A percentile compares a stretch with the other conserved stretches of the same genome.
Evolutionary conservation across 2,113 vertebrate genomes (phyloP).

Genomic region (Channa maculata): DNA sequence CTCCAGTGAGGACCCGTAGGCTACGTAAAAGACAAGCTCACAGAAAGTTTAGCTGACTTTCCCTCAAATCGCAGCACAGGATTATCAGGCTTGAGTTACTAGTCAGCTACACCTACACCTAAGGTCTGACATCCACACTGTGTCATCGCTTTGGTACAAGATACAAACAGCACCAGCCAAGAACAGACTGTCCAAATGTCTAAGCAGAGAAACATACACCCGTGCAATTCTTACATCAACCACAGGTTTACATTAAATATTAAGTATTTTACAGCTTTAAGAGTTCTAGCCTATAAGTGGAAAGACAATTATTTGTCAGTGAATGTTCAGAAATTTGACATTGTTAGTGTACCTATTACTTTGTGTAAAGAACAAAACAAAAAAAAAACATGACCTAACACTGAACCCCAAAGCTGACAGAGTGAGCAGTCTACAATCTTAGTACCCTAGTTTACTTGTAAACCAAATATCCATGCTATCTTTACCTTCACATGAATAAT

Average conservation of each 20-base stretch:
- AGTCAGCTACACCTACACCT: conserved; percentile 43
- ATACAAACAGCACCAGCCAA: conserved; percentile 42
- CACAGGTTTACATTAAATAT: conserved; percentile 46
- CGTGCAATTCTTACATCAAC: conserved; percentile 22
- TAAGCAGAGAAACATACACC: conserved; percentile 45
- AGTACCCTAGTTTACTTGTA: neutral
- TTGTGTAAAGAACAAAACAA: neutral
- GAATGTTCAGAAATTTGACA: neutral
- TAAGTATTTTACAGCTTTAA: conserved; percentile 33
- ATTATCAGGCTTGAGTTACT: conserved; percentile 64
- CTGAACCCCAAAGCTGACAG: neutral
- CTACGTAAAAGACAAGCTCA: conserved; percentile 40
- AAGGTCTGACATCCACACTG: conserved; percentile 36
- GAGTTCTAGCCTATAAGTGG: neutral
- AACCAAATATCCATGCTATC: neutral
- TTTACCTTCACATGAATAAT: too few relatives aligned
- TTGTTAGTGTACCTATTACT: neutral
- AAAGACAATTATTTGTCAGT: neutral
- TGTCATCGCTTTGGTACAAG: conserved; percentile 36
- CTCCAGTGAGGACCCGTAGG: conserved; percentile 34
- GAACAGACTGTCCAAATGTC: conserved; percentile 39
- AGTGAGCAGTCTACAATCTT: neutral
- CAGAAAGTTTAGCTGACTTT: conserved; percentile 61
- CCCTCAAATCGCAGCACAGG: conserved; percentile 31
- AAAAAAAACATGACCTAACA: neutral